Evolutionary conservation across 1,140 invertebrate species (phyloP).

Genomic region (Micrasema longulum): DNA sequence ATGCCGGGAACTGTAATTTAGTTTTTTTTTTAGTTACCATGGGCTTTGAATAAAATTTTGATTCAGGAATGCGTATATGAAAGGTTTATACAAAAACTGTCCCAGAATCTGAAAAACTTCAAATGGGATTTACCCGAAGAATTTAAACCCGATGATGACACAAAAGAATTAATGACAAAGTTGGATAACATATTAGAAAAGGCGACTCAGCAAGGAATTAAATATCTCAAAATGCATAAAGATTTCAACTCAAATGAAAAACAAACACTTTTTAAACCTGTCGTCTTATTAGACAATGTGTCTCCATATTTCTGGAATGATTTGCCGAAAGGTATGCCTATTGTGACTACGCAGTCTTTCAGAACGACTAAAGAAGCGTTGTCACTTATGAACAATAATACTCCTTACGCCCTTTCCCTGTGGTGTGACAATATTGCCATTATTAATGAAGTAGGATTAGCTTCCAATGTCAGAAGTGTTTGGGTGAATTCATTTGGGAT

Average conservation of each 20-base stretch:
- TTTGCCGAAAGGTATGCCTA: slow-evolving; percentile 60
- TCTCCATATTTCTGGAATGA: slow-evolving; percentile 43
- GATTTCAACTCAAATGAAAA: slow-evolving; percentile 6
- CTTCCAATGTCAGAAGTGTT: slow-evolving; percentile 64
- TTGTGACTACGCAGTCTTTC: slow-evolving; percentile 69
- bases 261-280: slow-evolving; percentile 28
- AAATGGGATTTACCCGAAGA: slow-evolving; percentile 65
- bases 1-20: too few species aligned
- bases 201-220: slow-evolving; percentile 9
- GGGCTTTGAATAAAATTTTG: slow-evolving; percentile 67
- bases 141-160: slow-evolving; percentile 58
- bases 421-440: slow-evolving; percentile 72
- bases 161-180: slow-evolving; percentile 37
- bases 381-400: slow-evolving; percentile 69
- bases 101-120: slow-evolving; percentile 61
- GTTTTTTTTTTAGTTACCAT: slow-evolving; percentile 66
- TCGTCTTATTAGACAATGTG: slow-evolving; percentile 43
- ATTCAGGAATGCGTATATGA: slow-evolving; percentile 70
- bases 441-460: slow-evolving; percentile 67
- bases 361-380: slow-evolving; percentile 73
- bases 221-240: slow-evolving; percentile 32
- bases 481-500: slow-evolving; percentile 72
- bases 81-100: slow-evolving; percentile 65
- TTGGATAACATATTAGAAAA: slow-evolving; percentile 14
- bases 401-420: slow-evolving; percentile 67